Percentiles rank a stretch among this genome's conserved stretches.
Conservation (phyloP, 2,797 vertebrate species). For the Diplodus sargus region DNA sequence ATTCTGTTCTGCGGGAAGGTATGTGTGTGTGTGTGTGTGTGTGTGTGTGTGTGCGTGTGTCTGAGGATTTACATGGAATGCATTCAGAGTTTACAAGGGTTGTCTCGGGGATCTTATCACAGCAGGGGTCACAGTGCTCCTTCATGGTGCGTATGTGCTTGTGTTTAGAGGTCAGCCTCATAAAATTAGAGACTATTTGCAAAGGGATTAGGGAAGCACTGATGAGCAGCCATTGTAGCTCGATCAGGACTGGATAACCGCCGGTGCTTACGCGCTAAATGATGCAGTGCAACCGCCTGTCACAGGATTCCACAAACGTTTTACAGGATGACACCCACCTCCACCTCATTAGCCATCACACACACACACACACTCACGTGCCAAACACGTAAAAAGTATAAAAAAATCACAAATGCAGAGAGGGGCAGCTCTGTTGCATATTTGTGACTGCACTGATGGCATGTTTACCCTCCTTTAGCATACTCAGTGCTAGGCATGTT, state of each 20-base stretch:
- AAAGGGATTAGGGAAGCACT: constrained; percentile 28
- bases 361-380: neutral
- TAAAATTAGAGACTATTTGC: constrained; percentile 38
- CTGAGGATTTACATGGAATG: constrained; percentile 16
- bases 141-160: neutral
- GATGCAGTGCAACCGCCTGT: constrained; percentile 22
- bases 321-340: constrained; percentile 23
- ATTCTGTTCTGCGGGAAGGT: neutral
- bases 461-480: constrained; percentile 2
- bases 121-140: constrained; percentile 27
- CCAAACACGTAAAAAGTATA: neutral
- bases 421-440: constrained; percentile 1
- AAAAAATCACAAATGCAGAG: neutral
- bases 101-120: constrained; percentile 43
- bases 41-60: constrained; percentile 6
- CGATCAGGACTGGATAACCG: constrained; percentile 27
- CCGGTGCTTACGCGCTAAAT: constrained; percentile 36
- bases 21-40: neutral
- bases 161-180: constrained; percentile 36
- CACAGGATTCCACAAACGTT: constrained; percentile 22
- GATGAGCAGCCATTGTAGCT: constrained; percentile 38
- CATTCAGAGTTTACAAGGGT: constrained; percentile 24
- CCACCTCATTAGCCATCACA: constrained; percentile 12
- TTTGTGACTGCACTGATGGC: neutral
- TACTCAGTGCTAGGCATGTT: neutral